These are phyloP conservation scores for Datnioides undecimradiatus DNA, from an alignment of 2,113 vertebrate species.

Conservation along the genomic window DNA sequence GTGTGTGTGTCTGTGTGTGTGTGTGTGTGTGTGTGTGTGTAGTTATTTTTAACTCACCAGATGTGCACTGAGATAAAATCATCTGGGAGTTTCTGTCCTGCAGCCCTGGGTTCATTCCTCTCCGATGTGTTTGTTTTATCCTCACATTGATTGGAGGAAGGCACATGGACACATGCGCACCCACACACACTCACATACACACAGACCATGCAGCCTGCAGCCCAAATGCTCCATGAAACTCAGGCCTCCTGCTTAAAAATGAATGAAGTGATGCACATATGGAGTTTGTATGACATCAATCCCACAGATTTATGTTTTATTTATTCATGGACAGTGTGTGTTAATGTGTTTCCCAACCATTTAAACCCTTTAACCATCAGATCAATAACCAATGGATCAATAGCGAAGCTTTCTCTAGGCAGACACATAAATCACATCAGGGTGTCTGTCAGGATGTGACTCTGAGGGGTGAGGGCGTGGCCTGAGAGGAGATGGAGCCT, in stretches of 20 bases:
- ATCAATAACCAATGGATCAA: constrained; percentile 76
- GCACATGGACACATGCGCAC: constrained; percentile 22
- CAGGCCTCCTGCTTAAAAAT: constrained; percentile 39
- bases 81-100: constrained; percentile 73
- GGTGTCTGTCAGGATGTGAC: constrained; percentile 50
- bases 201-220: constrained; percentile 28
- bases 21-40: constrained; percentile 19
- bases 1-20: constrained; percentile 34
- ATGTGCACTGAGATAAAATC: constrained; percentile 79
- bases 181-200: constrained; percentile 27
- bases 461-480: constrained; percentile 17
- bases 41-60: constrained; percentile 80
- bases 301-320: constrained; percentile 57
- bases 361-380: constrained; percentile 63
- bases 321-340: constrained; percentile 55
- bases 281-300: constrained; percentile 48
- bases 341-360: constrained; percentile 53
- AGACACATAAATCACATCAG: constrained; percentile 58
- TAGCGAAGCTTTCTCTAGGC: constrained; percentile 53
- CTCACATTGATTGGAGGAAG: constrained; percentile 67
- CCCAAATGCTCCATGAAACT: constrained; percentile 39
- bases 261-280: constrained; percentile 62
- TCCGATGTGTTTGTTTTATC: constrained; percentile 76
- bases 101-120: constrained; percentile 70
- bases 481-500: constrained; percentile 11